Percentiles rank a stretch among this genome's conserved stretches.
Evolutionary conservation across 2,888 invertebrate genomes (phyloP).

Genomic region (Drosophila anomelani): DNA sequence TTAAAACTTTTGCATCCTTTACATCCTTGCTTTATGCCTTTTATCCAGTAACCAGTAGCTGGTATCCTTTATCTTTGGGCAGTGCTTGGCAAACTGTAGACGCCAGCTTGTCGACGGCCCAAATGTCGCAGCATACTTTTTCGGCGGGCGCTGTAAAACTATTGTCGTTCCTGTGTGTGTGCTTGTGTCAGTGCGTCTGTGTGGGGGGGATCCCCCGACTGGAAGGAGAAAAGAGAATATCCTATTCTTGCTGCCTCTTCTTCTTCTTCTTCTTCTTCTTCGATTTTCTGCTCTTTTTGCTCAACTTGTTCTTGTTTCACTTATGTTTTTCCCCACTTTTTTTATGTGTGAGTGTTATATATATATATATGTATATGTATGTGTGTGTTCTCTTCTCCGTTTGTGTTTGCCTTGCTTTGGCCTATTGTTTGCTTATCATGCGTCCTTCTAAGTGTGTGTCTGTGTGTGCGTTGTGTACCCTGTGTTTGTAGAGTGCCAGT

Average conservation of each 20-base stretch:
- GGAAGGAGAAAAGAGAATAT: constrained; percentile 8
- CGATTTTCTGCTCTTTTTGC: constrained; percentile 32
- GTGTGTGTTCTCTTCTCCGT: constrained; percentile 4
- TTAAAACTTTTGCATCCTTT: constrained; percentile 18
- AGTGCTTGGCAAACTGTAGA: constrained; percentile 62
- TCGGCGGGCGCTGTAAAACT: constrained; percentile 70
- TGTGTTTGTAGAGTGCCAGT: background rate
- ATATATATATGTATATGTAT: background rate
- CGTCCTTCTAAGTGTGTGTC: constrained; percentile 12
- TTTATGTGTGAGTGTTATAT: background rate
- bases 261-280: background rate
- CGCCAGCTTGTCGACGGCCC: constrained; percentile 67
- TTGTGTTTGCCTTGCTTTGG: constrained; percentile 61
- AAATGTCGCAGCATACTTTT: constrained; percentile 75
- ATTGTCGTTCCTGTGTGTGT: constrained; percentile 28
- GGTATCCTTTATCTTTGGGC: background rate
- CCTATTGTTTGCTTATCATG: constrained; percentile 67
- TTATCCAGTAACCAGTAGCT: too few species aligned
- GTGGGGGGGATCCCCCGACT: constrained; percentile 14
- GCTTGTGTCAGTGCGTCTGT: background rate
- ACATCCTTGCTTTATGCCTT: background rate
- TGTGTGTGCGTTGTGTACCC: constrained; percentile 35
- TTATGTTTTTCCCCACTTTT: constrained; percentile 21
- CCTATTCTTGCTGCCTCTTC: constrained; percentile 15
- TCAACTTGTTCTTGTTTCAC: constrained; percentile 44